Base-by-base conservation (phyloP, 2,888 invertebrate species). In the Andrena bucephala region DNA sequence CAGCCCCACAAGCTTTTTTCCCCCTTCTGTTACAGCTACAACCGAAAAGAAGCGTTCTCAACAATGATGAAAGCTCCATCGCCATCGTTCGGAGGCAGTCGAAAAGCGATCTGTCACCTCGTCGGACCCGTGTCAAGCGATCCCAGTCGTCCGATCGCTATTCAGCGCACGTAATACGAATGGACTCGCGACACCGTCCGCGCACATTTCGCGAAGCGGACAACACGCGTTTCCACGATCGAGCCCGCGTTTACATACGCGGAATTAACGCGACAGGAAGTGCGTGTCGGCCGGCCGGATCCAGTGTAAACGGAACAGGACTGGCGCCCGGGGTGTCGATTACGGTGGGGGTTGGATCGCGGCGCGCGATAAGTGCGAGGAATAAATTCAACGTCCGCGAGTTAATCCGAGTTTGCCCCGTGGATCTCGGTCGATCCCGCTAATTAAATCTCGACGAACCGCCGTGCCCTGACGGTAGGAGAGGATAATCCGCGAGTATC, bases 401-500 rank as follows among this genome's bases (percentile, higher is more conserved):
- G 57, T 81, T 69, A 67, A 68, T 76, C 60, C 27, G n/a, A 33
- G 52, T 57, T 79, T 36, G 63, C 42, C 42, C 59, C 60, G 50
- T 29, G 48, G 52, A 62, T 72, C 68, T 27, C 62, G 70, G 70
- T 66, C 75, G 75, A 77, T 84, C 72, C 6, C 65, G n/a, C 65
- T 79, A 79, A 84, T 84, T 83, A 84, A 83, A 84, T 71, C 59
- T 60, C 71, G 36, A 57, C 54, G 59, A 68, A 42, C 57, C 20
- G 16, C 16, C n/a, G 20, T 6, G 16, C 29, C 10, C 27, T 10
- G n/a, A 1, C 27, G 70, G 48, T 67, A 48, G 16, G 27, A 36
- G 62, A 60, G 33, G 54, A 16, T 36, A 68, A 68, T 79, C 48
- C 52, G 50, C 65, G 52, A 29, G 16, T 71, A 76, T 76, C 76